phyloP scores from a whole-genome alignment of 2,113 vertebrate genomes.

The Strix uralensis region DNA sequence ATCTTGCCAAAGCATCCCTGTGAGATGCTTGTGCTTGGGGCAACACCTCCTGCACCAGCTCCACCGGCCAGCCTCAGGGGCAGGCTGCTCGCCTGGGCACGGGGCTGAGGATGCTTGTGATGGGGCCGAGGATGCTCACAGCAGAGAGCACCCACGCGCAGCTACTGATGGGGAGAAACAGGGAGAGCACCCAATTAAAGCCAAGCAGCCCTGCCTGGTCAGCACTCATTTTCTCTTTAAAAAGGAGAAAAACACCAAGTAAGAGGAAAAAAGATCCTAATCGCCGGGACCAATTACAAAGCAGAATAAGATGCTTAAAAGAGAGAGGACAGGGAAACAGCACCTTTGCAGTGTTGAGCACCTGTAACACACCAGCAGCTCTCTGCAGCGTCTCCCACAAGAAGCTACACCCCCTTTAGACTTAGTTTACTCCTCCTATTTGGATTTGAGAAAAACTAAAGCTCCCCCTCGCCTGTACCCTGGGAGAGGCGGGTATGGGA shows the following conservation, averaged over 20 bases:
- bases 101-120: fast-evolving
- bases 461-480: background rate
- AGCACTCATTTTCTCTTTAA: background rate
- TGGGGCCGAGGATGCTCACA: background rate
- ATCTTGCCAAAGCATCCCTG: background rate
- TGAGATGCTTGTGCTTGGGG: background rate
- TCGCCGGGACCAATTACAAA: fast-evolving
- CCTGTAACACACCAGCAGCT: fast-evolving
- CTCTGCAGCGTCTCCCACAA: fast-evolving
- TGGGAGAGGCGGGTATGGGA: fast-evolving
- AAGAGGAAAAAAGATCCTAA: background rate
- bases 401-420: background rate
- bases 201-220: background rate
- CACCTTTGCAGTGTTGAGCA: fast-evolving
- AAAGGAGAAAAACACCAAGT: background rate
- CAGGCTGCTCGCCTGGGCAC: fast-evolving
- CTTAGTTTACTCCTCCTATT: background rate
- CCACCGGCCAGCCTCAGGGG: fast-evolving
- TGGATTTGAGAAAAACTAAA: background rate
- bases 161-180: background rate
- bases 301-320: background rate
- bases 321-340: background rate
- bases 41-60: background rate
- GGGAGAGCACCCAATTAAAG: background rate
- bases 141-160: background rate